Conservation (phyloP, 2,888 invertebrate genomes). For the Aethes cnicana region DNA sequence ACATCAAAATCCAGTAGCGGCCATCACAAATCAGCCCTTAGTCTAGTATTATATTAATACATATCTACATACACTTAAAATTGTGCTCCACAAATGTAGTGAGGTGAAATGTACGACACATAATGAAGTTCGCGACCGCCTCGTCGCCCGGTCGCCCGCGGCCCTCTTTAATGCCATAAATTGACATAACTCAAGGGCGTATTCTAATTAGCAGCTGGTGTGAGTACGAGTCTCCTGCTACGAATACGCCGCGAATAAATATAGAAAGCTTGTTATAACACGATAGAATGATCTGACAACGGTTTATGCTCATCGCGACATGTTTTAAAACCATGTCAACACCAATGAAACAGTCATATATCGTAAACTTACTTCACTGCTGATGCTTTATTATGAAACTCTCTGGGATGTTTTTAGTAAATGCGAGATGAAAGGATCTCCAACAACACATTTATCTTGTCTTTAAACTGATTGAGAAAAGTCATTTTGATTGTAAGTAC, state of each 20-base stretch:
- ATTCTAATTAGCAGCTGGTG: conserved; percentile 55
- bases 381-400: conserved; percentile 8
- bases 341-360: conserved; percentile 25
- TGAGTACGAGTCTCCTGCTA: conserved; percentile 35
- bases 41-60: too few species aligned
- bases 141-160: conserved; percentile 38
- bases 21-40: too few species aligned
- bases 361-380: conserved; percentile 14
- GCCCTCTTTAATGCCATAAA: conserved; percentile 55
- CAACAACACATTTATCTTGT: too few species aligned
- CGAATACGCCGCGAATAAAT: conserved; percentile 34
- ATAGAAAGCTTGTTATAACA: conserved; percentile 37
- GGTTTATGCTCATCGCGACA: conserved; percentile 10
- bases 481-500: too few species aligned
- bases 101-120: too few species aligned
- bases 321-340: conserved; percentile 13
- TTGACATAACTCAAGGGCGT: conserved; percentile 52
- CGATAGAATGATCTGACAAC: neutral
- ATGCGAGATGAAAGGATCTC: conserved; percentile 19
- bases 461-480: too few species aligned
- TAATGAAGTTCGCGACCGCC: conserved; percentile 48
- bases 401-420: conserved; percentile 8
- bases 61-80: too few species aligned
- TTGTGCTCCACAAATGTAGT: too few species aligned
- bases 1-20: too few species aligned